These are phyloP conservation scores for Macrobrachium nipponense DNA, from an alignment of 1,140 invertebrate genomes.

Conservation along the genomic window DNA sequence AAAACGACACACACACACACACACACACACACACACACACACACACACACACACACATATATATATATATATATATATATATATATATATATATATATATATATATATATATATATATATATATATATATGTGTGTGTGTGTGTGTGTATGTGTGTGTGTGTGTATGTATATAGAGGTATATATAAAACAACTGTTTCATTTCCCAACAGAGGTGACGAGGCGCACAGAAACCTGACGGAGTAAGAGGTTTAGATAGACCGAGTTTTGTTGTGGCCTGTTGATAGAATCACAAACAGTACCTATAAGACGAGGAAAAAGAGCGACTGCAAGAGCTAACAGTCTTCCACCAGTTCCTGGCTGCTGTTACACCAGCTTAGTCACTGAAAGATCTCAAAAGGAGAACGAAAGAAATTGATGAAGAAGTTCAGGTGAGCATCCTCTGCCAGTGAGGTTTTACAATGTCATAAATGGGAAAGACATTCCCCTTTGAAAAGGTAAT, in stretches of 20 bases:
- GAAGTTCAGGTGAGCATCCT: constrained; percentile 39
- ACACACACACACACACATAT: no score
- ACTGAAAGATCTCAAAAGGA: constrained; percentile 47
- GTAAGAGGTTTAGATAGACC: constrained; percentile 49
- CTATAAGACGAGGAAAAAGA: constrained; percentile 60
- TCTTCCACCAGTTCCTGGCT: constrained; percentile 58
- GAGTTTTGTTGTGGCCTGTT: constrained; percentile 58
- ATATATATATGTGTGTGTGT: no score
- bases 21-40: no score
- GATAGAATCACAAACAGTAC: constrained; percentile 56
- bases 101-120: no score
- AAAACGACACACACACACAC: no score
- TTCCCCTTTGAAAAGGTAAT: no score
- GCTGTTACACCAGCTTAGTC: constrained; percentile 59
- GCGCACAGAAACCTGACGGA: constrained; percentile 47
- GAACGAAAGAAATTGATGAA: constrained; percentile 24
- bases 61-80: no score
- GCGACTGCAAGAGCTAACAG: constrained; percentile 58
- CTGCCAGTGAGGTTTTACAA: no score
- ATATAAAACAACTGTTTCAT: not conserved
- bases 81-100: no score
- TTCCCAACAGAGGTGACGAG: constrained; percentile 39
- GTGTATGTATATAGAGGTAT: no score
- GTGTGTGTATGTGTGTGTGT: no score
- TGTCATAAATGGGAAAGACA: no score